A percentile compares a stretch with the other conserved stretches of the same genome.
Evolutionary conservation across 2,888 invertebrate genomes (phyloP).

Genomic region (Eristalis intricaria): DNA sequence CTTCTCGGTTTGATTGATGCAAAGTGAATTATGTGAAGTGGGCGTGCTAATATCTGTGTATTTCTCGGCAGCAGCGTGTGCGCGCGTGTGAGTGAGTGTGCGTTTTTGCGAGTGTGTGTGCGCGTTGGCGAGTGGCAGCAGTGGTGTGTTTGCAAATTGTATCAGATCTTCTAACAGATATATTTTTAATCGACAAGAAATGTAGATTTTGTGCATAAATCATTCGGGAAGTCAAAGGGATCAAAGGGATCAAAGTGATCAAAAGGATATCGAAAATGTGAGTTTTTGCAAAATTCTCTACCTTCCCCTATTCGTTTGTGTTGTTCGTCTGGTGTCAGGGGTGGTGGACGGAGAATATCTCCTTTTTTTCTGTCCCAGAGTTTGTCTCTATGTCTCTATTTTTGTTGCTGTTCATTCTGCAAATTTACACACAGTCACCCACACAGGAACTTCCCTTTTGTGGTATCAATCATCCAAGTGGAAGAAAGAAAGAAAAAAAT

Average conservation of each 20-base stretch:
- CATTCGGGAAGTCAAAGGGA: background rate
- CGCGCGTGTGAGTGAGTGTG: slow-evolving; percentile 21
- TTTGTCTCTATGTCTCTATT: background rate
- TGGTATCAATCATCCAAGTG: slow-evolving; percentile 11
- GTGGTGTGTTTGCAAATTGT: slow-evolving; percentile 7
- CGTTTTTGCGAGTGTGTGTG: background rate
- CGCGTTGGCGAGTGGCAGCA: background rate
- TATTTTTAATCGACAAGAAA: slow-evolving; percentile 7
- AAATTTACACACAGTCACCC: background rate
- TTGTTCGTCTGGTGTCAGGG: no score
- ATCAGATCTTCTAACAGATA: slow-evolving; percentile 29
- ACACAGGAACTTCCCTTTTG: slow-evolving; percentile 7
- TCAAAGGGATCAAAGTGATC: background rate
- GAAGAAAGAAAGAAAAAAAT: background rate
- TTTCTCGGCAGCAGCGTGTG: slow-evolving; percentile 17
- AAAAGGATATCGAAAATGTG: background rate
- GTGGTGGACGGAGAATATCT: background rate
- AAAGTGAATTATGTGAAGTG: slow-evolving; percentile 70
- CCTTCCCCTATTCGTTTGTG: no score
- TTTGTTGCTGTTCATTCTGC: background rate
- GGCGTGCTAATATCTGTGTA: slow-evolving; percentile 63
- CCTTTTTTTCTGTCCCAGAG: background rate
- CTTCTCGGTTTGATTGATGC: slow-evolving; percentile 65
- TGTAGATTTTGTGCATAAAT: background rate
- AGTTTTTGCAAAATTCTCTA: background rate